Base-by-base conservation (phyloP, 2,797 vertebrate genomes). In the Scolopax bukidnonensis region DNA sequence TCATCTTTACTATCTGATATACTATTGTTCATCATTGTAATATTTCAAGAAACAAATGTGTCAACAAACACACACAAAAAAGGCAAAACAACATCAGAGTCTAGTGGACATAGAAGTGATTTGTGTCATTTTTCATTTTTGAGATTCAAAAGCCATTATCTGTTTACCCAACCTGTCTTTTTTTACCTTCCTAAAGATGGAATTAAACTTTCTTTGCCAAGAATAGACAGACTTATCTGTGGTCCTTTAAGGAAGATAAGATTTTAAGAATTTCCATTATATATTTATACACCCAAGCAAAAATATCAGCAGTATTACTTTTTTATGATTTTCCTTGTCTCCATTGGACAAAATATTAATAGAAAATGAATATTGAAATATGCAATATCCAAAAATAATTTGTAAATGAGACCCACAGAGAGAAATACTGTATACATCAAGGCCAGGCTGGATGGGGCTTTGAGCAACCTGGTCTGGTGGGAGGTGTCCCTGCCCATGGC, bases 41-140 rank as follows among this genome's bases (percentile, higher is more conserved):
- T 25, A 48, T 84, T 81, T 94, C 50, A 48, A 36, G 36, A 36
- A 36, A 36, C 36, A 36, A 36, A 36, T 36, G 9, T 9, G 36
- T 36, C 36, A 36, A 36, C 36, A 36, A 36, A 23, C 12, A n/a
- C 18, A 33, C 21, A 48, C 3, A 16, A 73, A 76, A 73, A 74
- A 67, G 16, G 6, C 4, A 60, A 79, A 71, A 60, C 9, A 33
- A 3, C 14, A 11, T 28, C 16, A 9, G 32, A 75, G 23, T 57
- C 33, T 63, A 9, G 13, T 79, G 11, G 40, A 19, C 0, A 0
- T 8, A 41, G 13, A 79, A 59, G 11, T 38, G 18, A 0, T 2
- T 41, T 60, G 19, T 59, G 83, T 50, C 4, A 36, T 25, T 36
- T 71, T 47, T 71, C 2, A 4, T 43, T 86, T 89, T 61, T 0